Conservation (phyloP, 1,140 invertebrate genomes). For the Archivesica marissinica region DNA sequence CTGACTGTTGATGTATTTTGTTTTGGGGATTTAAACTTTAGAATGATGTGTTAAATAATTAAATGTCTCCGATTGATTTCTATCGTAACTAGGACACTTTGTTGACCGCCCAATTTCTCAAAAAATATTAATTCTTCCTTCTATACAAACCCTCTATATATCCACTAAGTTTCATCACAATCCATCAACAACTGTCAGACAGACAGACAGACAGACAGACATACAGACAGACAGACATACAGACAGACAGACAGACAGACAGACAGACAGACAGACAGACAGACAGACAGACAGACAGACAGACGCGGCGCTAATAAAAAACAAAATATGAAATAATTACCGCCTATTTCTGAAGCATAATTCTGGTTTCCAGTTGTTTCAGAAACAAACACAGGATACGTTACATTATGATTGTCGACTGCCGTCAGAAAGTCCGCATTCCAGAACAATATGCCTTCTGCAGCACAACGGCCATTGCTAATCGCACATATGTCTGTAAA, state of each 20-base stretch:
- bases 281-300: not conserved
- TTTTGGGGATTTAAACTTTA: too few species aligned
- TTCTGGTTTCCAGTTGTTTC: not conserved
- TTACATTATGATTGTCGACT: not conserved
- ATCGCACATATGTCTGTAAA: constrained; percentile 45
- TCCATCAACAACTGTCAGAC: too few species aligned
- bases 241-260: too few species aligned
- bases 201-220: not conserved
- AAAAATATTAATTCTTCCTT: too few species aligned
- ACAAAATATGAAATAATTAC: not conserved
- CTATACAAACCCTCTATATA: too few species aligned
- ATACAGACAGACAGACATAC: not conserved
- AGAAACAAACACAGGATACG: constrained; percentile 32
- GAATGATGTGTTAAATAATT: too few species aligned
- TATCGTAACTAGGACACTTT: too few species aligned
- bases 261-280: not conserved
- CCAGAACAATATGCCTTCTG: constrained; percentile 47
- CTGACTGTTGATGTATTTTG: too few species aligned
- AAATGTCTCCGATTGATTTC: too few species aligned
- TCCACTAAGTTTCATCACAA: too few species aligned
- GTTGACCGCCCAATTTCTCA: too few species aligned
- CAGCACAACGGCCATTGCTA: not conserved
- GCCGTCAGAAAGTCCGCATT: not conserved
- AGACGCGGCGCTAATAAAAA: not conserved
- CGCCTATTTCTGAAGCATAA: constrained; percentile 30